Evolutionary conservation across 1,140 invertebrate genomes (phyloP).

Genomic region (Atopsyche davidsoni): DNA sequence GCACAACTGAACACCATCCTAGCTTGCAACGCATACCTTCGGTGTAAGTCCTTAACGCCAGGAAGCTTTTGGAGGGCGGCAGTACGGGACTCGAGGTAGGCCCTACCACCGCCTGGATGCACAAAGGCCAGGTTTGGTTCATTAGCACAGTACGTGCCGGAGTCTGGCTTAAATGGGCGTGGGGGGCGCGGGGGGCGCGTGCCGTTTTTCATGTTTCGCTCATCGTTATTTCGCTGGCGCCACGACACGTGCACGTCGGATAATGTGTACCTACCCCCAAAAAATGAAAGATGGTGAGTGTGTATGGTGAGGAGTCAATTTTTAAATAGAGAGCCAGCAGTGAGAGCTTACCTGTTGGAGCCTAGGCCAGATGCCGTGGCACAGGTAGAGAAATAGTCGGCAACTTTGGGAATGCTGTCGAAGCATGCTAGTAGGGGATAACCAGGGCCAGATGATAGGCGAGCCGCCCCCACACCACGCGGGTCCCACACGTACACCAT

Average conservation of each 20-base stretch:
- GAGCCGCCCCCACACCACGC: slow-evolving; percentile 6
- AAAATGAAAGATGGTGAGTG: neutral
- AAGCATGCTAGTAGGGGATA: slow-evolving; percentile 5
- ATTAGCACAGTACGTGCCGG: neutral
- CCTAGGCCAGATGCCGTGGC: slow-evolving; percentile 4
- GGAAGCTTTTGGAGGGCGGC: neutral
- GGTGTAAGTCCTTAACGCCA: neutral
- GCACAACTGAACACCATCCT: neutral
- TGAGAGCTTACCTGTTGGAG: slow-evolving; percentile 8
- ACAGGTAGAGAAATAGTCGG: slow-evolving; percentile 3
- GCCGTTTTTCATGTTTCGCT: neutral
- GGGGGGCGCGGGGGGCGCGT: slow-evolving; percentile 6
- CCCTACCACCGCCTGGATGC: slow-evolving; percentile 8
- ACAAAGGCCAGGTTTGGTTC: neutral
- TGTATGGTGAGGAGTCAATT: neutral
- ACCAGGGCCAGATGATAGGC: slow-evolving; percentile 1
- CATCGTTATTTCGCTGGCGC: slow-evolving; percentile 10
- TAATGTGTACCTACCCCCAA: slow-evolving; percentile 6
- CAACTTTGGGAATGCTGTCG: neutral
- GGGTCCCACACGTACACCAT: slow-evolving; percentile 16
- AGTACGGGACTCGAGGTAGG: slow-evolving; percentile 2
- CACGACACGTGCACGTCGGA: neutral
- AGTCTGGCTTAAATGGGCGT: neutral
- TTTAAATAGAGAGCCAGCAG: neutral
- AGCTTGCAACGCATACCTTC: neutral